Evolutionary conservation across 2,888 invertebrate species (phyloP), one percentile per base, ranked within the genome.

Genomic region (Chloromyia formosa): DNA sequence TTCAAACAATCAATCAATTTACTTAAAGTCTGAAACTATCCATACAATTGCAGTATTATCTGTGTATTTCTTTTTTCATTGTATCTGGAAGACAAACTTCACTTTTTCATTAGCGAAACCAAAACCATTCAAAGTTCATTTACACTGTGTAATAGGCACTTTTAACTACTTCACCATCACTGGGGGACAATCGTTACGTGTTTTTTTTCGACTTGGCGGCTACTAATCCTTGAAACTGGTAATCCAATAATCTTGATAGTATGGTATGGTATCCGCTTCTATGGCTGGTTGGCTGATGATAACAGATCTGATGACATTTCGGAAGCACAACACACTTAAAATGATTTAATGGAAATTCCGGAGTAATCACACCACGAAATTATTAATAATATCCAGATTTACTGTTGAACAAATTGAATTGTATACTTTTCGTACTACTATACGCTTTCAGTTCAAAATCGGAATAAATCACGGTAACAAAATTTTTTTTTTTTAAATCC

Each of bases 141-240:
- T 4, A 35, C 73, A 71, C 74, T 74, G 75, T 77, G 76, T 77
- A 77, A 77, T 77, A 77, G 77, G 77, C 77, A 77, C 77, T 76
- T 76, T 74, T 23, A 18, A 49, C 40, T 53, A 27, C 64, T 75
- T 75, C 61, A 54, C 23, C 20, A 61, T 45, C 71, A 74, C 72
- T 75, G 71, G 71, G n/a, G 9, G 62, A 27, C 72, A 74, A 75
- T 66, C 71, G 72, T 75, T 68, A 49, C 0, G 18, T 22, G 35
- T 35, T 64, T 16, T 45, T 5, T 40, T 54, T 23, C n/a, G n/a
- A 14, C 12, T 61, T 53, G 56, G 66, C 71, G 9, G 62, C 73
- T 20, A 18, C 68, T 76, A 76, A 73, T 76, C 76, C 75, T 69
- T 75, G 73, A 74, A 35, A 71, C 60, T 75, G 75, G 76, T 76